Percentiles rank a stretch among this genome's conserved stretches.
phyloP scores from a whole-genome alignment of 2,797 vertebrate genomes.

The Protosalanx chinensis region DNA sequence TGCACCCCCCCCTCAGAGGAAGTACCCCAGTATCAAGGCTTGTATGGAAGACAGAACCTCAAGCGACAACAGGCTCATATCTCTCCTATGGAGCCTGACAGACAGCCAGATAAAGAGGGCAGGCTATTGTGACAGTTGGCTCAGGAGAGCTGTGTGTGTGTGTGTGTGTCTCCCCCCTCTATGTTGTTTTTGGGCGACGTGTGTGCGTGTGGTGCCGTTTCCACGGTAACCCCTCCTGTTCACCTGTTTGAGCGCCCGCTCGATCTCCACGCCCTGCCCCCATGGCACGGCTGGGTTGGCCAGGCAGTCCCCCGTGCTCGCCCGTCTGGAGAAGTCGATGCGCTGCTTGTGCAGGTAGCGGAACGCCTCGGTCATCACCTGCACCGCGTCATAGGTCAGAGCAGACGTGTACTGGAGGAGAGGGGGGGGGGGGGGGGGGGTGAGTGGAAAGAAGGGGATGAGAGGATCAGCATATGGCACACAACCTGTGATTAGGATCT shows the following conservation, averaged over 20 bases:
- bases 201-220: constrained; percentile 32
- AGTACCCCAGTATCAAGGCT: not conserved
- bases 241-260: constrained; percentile 96
- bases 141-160: not conserved
- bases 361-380: constrained; percentile 98
- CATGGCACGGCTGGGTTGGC: constrained; percentile 97
- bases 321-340: constrained; percentile 92
- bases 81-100: not conserved
- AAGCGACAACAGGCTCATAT: not conserved
- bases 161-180: not conserved
- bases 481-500: not conserved
- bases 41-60: not conserved
- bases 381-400: constrained; percentile 95
- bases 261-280: constrained; percentile 97
- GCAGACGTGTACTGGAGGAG: constrained; percentile 91
- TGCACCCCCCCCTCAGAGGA: not conserved
- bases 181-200: not conserved
- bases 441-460: no score
- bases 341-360: constrained; percentile 93
- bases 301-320: constrained; percentile 94
- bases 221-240: constrained; percentile 45
- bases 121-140: not conserved
- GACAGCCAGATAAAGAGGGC: not conserved
- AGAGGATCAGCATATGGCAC: no score
- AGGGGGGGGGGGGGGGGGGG: not conserved